Evolutionary conservation across 2,888 invertebrate genomes (phyloP).

Genomic region (Callyntrura guangdongensis): DNA sequence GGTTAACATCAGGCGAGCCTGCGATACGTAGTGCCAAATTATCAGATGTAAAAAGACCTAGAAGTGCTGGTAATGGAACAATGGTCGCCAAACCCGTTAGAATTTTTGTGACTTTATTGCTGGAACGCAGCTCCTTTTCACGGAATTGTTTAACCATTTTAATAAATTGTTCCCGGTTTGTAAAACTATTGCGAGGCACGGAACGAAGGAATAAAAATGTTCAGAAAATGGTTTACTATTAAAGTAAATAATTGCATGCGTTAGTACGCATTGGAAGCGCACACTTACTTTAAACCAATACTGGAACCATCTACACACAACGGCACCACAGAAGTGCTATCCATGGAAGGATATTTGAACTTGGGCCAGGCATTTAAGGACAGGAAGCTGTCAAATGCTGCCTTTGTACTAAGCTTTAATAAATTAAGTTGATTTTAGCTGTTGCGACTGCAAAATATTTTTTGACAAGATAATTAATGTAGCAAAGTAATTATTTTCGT

Average conservation of each 20-base stretch:
- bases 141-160: conserved; percentile 63
- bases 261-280: neutral
- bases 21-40: conserved; percentile 64
- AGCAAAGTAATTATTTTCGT: too few species aligned
- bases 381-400: conserved; percentile 62
- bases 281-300: conserved; percentile 58
- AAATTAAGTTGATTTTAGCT: too few species aligned
- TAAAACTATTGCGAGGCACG: conserved; percentile 51
- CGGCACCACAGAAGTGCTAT: conserved; percentile 43
- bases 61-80: conserved; percentile 67
- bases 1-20: conserved; percentile 74
- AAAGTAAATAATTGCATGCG: too few species aligned
- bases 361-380: conserved; percentile 60
- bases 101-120: conserved; percentile 70
- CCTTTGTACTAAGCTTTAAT: conserved; percentile 49
- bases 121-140: conserved; percentile 63
- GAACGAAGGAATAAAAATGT: too few species aligned
- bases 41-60: conserved; percentile 68
- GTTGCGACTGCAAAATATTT: too few species aligned
- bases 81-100: conserved; percentile 69
- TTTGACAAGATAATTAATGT: too few species aligned
- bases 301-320: conserved; percentile 67
- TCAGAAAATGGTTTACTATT: too few species aligned
- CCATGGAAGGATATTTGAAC: conserved; percentile 74
- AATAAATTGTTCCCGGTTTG: conserved; percentile 71